Percentiles rank a stretch among this genome's conserved stretches.
phyloP scores from a whole-genome alignment of 2,888 invertebrate species.

The Lymantria dispar region DNA sequence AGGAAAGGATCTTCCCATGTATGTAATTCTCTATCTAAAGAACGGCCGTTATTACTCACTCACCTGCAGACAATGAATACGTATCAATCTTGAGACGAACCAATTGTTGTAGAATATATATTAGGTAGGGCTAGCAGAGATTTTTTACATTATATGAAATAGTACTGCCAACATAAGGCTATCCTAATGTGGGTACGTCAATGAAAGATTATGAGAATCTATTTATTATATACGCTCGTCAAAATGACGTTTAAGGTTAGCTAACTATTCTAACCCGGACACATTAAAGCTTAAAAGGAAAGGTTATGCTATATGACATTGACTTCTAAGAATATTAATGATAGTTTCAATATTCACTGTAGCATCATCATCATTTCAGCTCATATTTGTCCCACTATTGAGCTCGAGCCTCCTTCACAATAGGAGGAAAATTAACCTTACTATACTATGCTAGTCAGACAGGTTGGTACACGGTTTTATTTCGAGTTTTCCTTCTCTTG shows the following conservation, averaged over 20 bases:
- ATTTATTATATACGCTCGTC: background rate
- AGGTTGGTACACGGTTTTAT: too few relatives aligned
- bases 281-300: background rate
- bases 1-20: too few relatives aligned
- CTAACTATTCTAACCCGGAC: background rate
- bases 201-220: background rate
- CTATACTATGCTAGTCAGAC: too few relatives aligned
- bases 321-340: too few relatives aligned
- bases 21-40: too few relatives aligned
- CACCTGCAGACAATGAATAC: conserved; percentile 19
- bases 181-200: background rate
- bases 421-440: too few relatives aligned
- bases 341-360: too few relatives aligned
- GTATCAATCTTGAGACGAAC: conserved; percentile 30
- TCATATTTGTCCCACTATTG: too few relatives aligned
- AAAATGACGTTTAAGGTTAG: background rate
- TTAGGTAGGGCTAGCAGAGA: background rate
- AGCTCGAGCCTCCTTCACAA: too few relatives aligned
- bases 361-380: too few relatives aligned
- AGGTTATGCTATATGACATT: background rate
- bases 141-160: background rate
- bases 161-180: background rate
- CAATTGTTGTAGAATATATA: conserved; percentile 17
- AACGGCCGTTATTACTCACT: conserved; percentile 34
- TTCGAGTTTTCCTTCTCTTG: too few relatives aligned